Evolutionary conservation across 2,113 vertebrate genomes (phyloP).

Genomic region (Toxotes jaculatrix): DNA sequence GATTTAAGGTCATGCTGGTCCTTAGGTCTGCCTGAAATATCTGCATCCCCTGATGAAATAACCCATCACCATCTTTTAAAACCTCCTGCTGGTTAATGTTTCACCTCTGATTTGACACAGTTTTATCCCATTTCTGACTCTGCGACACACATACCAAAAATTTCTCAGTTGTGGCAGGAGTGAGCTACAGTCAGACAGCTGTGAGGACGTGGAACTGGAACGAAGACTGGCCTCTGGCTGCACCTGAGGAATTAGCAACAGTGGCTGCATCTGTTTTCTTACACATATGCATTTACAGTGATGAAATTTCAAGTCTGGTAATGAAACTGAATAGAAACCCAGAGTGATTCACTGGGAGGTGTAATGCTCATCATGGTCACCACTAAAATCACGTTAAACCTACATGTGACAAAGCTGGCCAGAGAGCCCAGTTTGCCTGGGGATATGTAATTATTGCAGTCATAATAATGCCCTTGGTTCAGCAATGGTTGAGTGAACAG

Average conservation of each 20-base stretch:
- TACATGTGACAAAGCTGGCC: conserved; percentile 42
- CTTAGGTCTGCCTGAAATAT: not conserved
- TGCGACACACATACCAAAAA: not conserved
- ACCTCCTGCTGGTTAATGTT: not conserved
- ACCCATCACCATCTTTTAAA: not conserved
- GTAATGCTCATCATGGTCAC: conserved; percentile 15
- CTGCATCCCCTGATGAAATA: conserved; percentile 6
- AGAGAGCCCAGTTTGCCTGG: conserved; percentile 32
- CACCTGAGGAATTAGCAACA: conserved; percentile 47
- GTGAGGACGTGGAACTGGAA: conserved; percentile 29
- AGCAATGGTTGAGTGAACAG: conserved; percentile 46
- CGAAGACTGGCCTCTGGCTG: conserved; percentile 40
- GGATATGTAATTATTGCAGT: conserved; percentile 56
- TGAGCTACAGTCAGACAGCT: conserved; percentile 6
- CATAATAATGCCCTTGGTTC: conserved; percentile 35
- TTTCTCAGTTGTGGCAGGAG: not conserved
- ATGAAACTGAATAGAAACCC: conserved; percentile 51
- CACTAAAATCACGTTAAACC: conserved; percentile 54
- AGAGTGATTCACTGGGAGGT: conserved; percentile 36
- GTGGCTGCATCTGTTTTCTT: conserved; percentile 9
- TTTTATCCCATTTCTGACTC: not conserved
- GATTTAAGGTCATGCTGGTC: conserved; percentile 3
- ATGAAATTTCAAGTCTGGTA: conserved; percentile 51
- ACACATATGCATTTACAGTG: conserved; percentile 30
- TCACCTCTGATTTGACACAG: conserved; percentile 9